phyloP scores from a whole-genome alignment of 2,888 invertebrate species.

The Timema cristinae region DNA sequence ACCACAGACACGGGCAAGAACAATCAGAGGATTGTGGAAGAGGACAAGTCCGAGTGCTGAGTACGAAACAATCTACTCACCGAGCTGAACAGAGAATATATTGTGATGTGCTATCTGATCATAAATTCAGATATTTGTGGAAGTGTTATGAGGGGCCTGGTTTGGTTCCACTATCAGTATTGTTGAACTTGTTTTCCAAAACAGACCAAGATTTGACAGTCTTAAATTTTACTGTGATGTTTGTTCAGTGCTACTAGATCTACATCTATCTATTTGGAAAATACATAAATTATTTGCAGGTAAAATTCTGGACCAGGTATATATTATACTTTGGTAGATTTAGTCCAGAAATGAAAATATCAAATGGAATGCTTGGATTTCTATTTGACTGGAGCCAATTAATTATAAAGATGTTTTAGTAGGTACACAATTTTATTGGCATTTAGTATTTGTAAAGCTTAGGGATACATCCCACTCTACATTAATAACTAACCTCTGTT shows the following conservation, averaged over 20 bases:
- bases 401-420: no score
- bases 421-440: no score
- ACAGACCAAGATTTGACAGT: not conserved
- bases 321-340: no score
- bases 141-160: conserved; percentile 4
- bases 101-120: conserved; percentile 7
- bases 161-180: not conserved
- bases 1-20: conserved; percentile 83
- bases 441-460: no score
- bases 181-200: not conserved
- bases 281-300: not conserved
- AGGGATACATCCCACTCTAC: no score
- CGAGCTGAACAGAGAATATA: conserved; percentile 5
- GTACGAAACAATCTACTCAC: not conserved
- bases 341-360: no score
- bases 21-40: conserved; percentile 84
- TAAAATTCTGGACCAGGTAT: not conserved
- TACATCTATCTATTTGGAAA: not conserved
- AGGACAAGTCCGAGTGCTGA: conserved; percentile 65
- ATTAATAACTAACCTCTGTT: no score
- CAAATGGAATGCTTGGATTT: no score
- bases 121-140: conserved; percentile 11
- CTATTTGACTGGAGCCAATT: no score
- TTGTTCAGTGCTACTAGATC: no score
- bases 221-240: no score